These are phyloP conservation scores for Abscondita cerata DNA, from an alignment of 2,888 invertebrate species.

Conservation along the genomic window DNA sequence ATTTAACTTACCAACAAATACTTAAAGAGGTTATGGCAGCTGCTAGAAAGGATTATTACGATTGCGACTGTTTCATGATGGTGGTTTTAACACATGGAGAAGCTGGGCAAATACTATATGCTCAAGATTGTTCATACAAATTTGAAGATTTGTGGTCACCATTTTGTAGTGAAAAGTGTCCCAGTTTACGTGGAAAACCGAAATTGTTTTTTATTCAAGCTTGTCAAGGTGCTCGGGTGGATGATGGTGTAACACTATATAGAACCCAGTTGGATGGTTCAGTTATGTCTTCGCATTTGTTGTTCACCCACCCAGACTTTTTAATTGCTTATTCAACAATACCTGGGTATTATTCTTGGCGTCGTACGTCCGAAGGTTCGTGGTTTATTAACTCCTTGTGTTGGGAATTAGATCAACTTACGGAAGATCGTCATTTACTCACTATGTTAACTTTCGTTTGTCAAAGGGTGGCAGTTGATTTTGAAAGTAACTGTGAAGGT, in stretches of 20 bases:
- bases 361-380: constrained; percentile 91
- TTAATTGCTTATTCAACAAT: constrained; percentile 94
- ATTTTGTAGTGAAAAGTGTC: constrained; percentile 84
- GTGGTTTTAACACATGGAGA: constrained; percentile 92
- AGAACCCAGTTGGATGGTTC: constrained; percentile 80
- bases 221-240: constrained; percentile 90
- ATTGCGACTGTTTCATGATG: constrained; percentile 84
- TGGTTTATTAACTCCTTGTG: constrained; percentile 97
- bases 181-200: constrained; percentile 74
- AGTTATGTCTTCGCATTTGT: constrained; percentile 74
- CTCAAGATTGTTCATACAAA: constrained; percentile 84
- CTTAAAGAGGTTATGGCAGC: constrained; percentile 70
- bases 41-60: constrained; percentile 77
- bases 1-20: constrained; percentile 74
- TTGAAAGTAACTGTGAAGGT: constrained; percentile 86
- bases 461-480: constrained; percentile 87
- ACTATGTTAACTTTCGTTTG: constrained; percentile 86
- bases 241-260: constrained; percentile 75
- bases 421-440: constrained; percentile 78
- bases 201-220: constrained; percentile 81
- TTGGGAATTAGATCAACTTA: constrained; percentile 77
- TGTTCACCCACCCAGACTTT: constrained; percentile 93
- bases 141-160: constrained; percentile 80
- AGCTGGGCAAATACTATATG: constrained; percentile 84
- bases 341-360: constrained; percentile 94